Conservation (phyloP, 37 sponge, comb jelly and placozoan species). For the Oscarella lobularis region DNA sequence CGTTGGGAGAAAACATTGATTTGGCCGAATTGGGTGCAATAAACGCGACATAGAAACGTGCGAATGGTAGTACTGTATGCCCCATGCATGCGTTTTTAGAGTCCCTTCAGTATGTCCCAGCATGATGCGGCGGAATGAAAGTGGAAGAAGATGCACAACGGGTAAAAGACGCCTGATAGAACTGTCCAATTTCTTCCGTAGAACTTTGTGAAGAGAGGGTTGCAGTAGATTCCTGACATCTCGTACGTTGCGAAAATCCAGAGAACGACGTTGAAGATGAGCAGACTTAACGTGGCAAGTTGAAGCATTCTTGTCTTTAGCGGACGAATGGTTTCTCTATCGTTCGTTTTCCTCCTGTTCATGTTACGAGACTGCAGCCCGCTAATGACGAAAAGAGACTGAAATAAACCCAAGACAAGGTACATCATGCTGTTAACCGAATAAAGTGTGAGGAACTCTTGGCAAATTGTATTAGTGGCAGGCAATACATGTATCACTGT, state of each 20-base stretch:
- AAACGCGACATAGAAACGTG: not conserved
- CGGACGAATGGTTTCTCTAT: not conserved
- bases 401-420: not conserved
- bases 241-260: not conserved
- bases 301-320: too few species aligned
- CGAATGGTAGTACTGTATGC: not conserved
- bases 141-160: not conserved
- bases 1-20: conserved; percentile 5
- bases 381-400: not conserved
- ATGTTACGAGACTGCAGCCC: not conserved
- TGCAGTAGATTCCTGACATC: not conserved
- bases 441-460: not conserved
- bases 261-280: not conserved
- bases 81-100: not conserved
- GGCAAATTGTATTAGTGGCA: not conserved
- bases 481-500: not conserved
- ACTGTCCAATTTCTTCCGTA: not conserved
- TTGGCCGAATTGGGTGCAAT: not conserved
- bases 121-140: not conserved
- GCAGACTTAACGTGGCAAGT: not conserved
- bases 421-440: not conserved
- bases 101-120: not conserved
- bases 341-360: not conserved
- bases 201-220: not conserved
- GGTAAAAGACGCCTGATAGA: not conserved